These are phyloP conservation scores for Sacculina carcini DNA, from an alignment of 2,888 invertebrate species.

Conservation along the genomic window DNA sequence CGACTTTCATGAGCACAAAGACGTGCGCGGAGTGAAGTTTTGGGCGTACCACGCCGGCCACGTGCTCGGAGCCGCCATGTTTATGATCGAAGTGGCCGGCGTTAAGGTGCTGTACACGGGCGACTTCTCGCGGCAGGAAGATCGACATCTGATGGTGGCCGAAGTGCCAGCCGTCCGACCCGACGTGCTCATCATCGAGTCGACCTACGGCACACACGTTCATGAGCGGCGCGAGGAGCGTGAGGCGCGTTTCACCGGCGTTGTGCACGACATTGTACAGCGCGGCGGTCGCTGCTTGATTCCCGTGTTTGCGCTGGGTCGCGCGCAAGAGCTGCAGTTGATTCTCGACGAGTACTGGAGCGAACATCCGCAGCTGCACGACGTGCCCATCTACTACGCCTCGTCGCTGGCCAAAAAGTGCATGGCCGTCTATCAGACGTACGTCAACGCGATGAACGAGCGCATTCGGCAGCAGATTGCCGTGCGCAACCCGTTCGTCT, in stretches of 20 bases:
- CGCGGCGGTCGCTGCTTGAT: constrained; percentile 95
- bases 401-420: constrained; percentile 97
- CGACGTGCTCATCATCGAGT: constrained; percentile 85
- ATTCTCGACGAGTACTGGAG: constrained; percentile 97
- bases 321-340: constrained; percentile 81
- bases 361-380: constrained; percentile 83
- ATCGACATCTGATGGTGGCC: constrained; percentile 95
- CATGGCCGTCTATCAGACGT: constrained; percentile 99
- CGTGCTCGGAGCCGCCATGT: constrained; percentile 97
- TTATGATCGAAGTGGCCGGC: constrained; percentile 98
- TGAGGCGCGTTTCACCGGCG: constrained; percentile 68
- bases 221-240: constrained; percentile 94
- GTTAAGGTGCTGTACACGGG: constrained; percentile 91
- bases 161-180: constrained; percentile 90
- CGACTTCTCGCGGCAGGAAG: constrained; percentile 94
- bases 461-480: constrained; percentile 85
- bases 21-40: constrained; percentile 83
- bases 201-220: constrained; percentile 96
- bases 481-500: constrained; percentile 93
- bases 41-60: constrained; percentile 99
- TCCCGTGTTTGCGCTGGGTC: constrained; percentile 90
- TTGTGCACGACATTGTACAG: constrained; percentile 83
- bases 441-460: constrained; percentile 98
- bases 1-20: constrained; percentile 93
- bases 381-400: constrained; percentile 97